Conservation (phyloP, 2,888 invertebrate genomes). For the Cryptocephalus primarius region DNA sequence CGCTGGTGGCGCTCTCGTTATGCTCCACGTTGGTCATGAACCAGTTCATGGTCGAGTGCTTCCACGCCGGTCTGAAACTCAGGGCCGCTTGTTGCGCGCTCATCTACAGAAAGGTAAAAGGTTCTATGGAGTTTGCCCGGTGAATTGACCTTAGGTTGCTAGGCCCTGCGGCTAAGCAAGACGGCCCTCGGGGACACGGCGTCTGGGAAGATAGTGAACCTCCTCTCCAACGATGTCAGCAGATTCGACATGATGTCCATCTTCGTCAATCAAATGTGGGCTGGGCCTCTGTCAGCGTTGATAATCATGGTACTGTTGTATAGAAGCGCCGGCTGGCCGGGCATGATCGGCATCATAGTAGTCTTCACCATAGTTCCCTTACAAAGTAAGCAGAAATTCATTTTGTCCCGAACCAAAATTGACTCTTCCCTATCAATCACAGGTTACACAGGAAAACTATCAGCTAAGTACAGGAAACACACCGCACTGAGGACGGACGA, state of each 20-base stretch:
- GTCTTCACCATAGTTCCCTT: conserved; percentile 72
- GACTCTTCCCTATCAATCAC: conserved; percentile 17
- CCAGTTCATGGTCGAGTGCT: conserved; percentile 21
- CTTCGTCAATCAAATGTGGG: conserved; percentile 80
- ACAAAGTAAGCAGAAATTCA: conserved; percentile 49
- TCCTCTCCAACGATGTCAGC: conserved; percentile 54
- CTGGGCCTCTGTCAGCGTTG: conserved; percentile 56
- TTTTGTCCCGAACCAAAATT: background rate
- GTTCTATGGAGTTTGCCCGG: background rate
- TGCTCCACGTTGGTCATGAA: conserved; percentile 4
- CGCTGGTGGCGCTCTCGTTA: conserved; percentile 4
- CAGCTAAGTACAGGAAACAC: conserved; percentile 55
- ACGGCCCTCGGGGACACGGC: conserved; percentile 61
- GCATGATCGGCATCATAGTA: conserved; percentile 66
- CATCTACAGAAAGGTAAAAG: conserved; percentile 71
- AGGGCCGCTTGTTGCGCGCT: conserved; percentile 73
- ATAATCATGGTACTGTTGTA: conserved; percentile 73
- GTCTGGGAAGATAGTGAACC: conserved; percentile 83
- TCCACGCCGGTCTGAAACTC: conserved; percentile 70
- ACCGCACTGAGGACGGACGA: conserved; percentile 81
- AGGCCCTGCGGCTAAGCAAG: conserved; percentile 63
- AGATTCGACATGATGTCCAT: conserved; percentile 62
- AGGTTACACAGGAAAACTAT: conserved; percentile 54
- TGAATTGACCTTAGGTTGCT: conserved; percentile 8
- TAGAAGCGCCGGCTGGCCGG: conserved; percentile 58